Conservation (phyloP, 2,888 invertebrate genomes). For the Eristalis tenax region DNA sequence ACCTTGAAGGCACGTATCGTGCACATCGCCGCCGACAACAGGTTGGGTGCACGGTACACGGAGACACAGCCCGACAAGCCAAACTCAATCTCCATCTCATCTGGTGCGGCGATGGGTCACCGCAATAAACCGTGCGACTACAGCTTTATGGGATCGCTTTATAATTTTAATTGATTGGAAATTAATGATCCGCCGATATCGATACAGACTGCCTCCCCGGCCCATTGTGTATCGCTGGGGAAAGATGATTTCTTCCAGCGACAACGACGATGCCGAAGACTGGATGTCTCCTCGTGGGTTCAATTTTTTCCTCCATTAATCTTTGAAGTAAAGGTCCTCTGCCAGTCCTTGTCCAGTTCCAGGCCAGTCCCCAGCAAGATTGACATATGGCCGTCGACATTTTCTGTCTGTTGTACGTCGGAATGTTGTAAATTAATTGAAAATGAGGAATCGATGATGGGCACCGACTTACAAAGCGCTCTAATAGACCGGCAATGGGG, state of each 20-base stretch:
- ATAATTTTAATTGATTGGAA: slow-evolving; percentile 75
- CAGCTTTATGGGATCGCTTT: slow-evolving; percentile 74
- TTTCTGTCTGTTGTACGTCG: slow-evolving; percentile 67
- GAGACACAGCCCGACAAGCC: neutral
- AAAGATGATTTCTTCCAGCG: slow-evolving; percentile 68
- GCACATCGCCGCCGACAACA: slow-evolving; percentile 38
- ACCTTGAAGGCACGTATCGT: slow-evolving; percentile 54
- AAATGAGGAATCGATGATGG: slow-evolving; percentile 71
- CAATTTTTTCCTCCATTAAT: slow-evolving; percentile 58
- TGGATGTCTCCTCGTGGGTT: slow-evolving; percentile 44
- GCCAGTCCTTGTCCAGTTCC: neutral
- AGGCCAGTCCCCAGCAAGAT: slow-evolving; percentile 33
- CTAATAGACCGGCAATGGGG: slow-evolving; percentile 66
- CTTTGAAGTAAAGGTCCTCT: slow-evolving; percentile 31
- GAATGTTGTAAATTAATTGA: slow-evolving; percentile 72
- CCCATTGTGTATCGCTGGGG: slow-evolving; percentile 48
- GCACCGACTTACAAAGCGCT: slow-evolving; percentile 54
- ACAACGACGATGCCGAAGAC: slow-evolving; percentile 45
- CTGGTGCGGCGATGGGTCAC: slow-evolving; percentile 46
- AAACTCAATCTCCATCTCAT: slow-evolving; percentile 61
- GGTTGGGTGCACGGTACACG: slow-evolving; percentile 23
- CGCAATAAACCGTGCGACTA: slow-evolving; percentile 66
- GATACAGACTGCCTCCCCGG: slow-evolving; percentile 42
- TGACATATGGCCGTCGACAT: slow-evolving; percentile 70
- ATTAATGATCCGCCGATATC: slow-evolving; percentile 72